phyloP scores from a whole-genome alignment of 64 coral and sea anemone species.

The Porites australiensis region DNA sequence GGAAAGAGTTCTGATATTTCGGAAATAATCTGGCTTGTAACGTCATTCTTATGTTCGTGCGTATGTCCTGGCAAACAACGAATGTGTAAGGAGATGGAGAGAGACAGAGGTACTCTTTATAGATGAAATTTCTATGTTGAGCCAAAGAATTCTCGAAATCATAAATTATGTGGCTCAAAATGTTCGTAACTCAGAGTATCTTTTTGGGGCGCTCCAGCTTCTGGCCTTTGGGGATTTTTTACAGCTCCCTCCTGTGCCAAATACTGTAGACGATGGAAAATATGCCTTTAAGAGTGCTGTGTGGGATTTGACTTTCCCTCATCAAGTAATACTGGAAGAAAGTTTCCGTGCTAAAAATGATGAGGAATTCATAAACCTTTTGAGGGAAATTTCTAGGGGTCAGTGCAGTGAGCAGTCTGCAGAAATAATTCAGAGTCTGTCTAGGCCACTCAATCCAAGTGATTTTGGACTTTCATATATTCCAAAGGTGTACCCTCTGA shows the following conservation, averaged over 20 bases:
- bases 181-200: not conserved
- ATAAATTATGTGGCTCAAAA: constrained; percentile 4
- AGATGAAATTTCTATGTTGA: constrained; percentile 27
- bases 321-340: not conserved
- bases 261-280: not conserved
- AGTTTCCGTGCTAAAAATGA: not conserved
- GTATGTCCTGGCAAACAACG: not conserved
- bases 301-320: not conserved
- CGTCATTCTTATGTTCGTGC: too few relatives aligned
- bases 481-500: too few relatives aligned
- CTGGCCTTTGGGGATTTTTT: constrained; percentile 3
- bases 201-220: not conserved
- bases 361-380: not conserved
- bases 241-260: not conserved
- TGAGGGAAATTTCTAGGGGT: not conserved
- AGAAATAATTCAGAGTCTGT: not conserved
- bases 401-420: not conserved
- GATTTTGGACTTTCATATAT: too few relatives aligned
- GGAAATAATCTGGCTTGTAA: not conserved
- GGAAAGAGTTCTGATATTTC: not conserved
- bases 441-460: not conserved
- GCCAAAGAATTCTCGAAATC: not conserved
- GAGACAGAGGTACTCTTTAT: constrained; percentile 10
- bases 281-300: not conserved
- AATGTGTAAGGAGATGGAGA: constrained; percentile 10